Conservation (phyloP, 2,888 invertebrate species). For the Heliconius aoede region DNA sequence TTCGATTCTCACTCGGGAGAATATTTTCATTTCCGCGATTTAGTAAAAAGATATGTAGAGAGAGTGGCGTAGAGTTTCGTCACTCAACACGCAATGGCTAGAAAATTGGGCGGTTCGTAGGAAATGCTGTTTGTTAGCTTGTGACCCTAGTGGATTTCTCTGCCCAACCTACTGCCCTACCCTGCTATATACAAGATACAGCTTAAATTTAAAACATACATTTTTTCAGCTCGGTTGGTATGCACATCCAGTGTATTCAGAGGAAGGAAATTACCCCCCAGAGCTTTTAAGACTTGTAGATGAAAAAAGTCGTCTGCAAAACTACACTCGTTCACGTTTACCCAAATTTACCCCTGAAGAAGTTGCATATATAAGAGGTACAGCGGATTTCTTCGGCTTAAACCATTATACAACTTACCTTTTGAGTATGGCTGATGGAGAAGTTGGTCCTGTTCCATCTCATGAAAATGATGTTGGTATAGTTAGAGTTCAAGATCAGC, state of each 20-base stretch:
- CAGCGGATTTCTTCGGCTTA: conserved; percentile 79
- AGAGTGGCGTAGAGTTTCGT: not conserved
- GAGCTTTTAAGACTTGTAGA: conserved; percentile 81
- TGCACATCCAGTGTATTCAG: conserved; percentile 81
- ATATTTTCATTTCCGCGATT: not conserved
- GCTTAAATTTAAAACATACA: no score
- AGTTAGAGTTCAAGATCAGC: conserved; percentile 79
- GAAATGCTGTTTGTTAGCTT: not conserved
- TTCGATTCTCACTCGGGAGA: not conserved
- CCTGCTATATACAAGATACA: no score
- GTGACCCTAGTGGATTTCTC: not conserved
- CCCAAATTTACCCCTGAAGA: conserved; percentile 82
- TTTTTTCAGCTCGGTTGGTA: conserved; percentile 79
- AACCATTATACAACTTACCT: conserved; percentile 81
- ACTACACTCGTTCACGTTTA: conserved; percentile 81
- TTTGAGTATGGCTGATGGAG: conserved; percentile 70
- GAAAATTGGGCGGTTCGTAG: not conserved
- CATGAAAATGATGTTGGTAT: conserved; percentile 86
- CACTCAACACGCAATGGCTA: not conserved
- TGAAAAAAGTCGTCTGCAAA: conserved; percentile 80
- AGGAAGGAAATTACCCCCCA: conserved; percentile 83
- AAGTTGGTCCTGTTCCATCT: conserved; percentile 80
- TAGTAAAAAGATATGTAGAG: not conserved
- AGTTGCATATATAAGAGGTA: conserved; percentile 72
- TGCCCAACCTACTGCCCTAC: not conserved